Evolutionary conservation across 2,888 invertebrate species (phyloP), one percentile per base, ranked within the genome.

Genomic region (Spicauda simplicius): DNA sequence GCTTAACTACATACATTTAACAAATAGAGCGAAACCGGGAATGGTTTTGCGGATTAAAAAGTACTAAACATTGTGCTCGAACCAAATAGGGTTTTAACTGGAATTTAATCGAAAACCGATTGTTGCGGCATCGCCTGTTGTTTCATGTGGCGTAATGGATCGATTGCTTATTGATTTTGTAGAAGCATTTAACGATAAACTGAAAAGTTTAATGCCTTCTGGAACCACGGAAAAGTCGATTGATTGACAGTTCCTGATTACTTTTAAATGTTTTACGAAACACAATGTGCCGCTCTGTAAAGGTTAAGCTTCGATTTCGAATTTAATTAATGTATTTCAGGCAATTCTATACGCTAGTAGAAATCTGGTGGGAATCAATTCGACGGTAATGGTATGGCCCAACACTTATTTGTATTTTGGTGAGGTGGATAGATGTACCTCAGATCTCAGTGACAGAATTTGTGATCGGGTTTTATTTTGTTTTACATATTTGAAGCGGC

Each of bases 221-320:
- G 12, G 41, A 53, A 53, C 18, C 53, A 20, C 53, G 1, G 16
- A 1, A 12, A 19, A 19, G 53, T 2, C 20, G 53, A 53, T 53
- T 53, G 53, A 53, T 53, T 53, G 53, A 53, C 53, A 20, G 19
- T 20, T 53, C 53, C 20, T 53, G 11, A 53, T 53, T 53, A 12
- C 20, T 41, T 41, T 41, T 14, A 41, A 41, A 41, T 3, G 53
- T 20, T 53, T 11, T 53, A 7, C 20, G 20, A 25, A 12, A 53
- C 53, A 53, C 53, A 53, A 12, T 53, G 41, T 14, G 41, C 5
- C 41, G 33, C 10, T 10, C 10, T 33, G 33, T 33, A 33, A 41
- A 41, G 41, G 41, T 41, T 41, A 41, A 41, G 41, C 2, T 2
- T 12, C 5, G 10, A 14, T 41, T 14, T 41, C 41, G 41, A 41